A percentile compares a stretch with the other conserved stretches of the same genome.
Evolutionary conservation across 2,797 vertebrate genomes (phyloP).

Genomic region (Tapirus indicus): DNA sequence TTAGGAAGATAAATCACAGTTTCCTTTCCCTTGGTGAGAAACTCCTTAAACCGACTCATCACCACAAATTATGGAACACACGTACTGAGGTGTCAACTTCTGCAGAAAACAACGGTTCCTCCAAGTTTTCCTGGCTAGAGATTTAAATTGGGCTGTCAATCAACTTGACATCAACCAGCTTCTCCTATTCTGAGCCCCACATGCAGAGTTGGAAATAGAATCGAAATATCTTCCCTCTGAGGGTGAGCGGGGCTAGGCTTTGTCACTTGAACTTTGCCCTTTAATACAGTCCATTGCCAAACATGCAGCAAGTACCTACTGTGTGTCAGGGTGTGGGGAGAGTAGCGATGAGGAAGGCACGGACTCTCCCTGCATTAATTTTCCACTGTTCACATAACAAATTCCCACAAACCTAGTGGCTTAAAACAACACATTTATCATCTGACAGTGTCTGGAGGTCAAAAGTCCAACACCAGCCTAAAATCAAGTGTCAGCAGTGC

Average conservation of each 20-base stretch:
- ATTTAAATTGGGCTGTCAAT: conserved; percentile 54
- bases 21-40: not conserved
- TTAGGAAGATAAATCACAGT: not conserved
- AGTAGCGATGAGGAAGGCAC: too few relatives aligned
- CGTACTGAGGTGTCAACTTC: not conserved
- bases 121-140: not conserved
- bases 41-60: not conserved
- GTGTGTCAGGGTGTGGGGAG: rapidly evolving
- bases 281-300: not conserved
- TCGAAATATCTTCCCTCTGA: not conserved
- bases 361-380: too few relatives aligned
- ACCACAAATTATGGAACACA: not conserved
- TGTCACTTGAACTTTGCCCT: not conserved
- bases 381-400: not conserved
- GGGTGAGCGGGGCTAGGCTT: not conserved
- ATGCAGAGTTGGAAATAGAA: not conserved
- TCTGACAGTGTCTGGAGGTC: not conserved
- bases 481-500: too few relatives aligned
- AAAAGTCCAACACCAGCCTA: not conserved
- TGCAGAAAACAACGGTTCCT: conserved; percentile 34
- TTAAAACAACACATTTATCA: not conserved
- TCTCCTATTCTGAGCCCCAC: not conserved
- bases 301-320: not conserved
- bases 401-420: not conserved
- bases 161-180: not conserved